These are phyloP conservation scores for Thamnophis elegans DNA, from an alignment of 2,797 vertebrate genomes.

Conservation along the genomic window DNA sequence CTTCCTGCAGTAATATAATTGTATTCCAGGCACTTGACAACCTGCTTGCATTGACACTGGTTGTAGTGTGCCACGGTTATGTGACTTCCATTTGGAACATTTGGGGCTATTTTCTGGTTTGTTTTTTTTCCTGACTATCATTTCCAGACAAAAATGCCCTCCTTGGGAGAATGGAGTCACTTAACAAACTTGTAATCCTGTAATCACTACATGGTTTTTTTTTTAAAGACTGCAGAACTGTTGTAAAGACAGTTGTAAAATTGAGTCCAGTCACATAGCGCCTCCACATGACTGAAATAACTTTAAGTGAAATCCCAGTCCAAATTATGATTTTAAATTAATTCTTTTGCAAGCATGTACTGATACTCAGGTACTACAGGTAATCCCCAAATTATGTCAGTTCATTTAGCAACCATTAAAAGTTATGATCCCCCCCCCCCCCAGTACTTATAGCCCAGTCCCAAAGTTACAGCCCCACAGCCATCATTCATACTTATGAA, in stretches of 20 bases:
- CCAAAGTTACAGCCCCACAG: too few relatives aligned
- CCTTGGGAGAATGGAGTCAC: not conserved
- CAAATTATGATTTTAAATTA: not conserved
- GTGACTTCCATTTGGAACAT: not conserved
- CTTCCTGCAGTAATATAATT: not conserved
- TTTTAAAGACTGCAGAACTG: not conserved
- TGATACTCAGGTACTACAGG: too few relatives aligned
- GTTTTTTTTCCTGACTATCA: not conserved
- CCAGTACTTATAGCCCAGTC: too few relatives aligned
- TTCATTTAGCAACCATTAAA: too few relatives aligned
- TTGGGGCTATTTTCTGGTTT: not conserved
- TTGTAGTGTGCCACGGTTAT: not conserved
- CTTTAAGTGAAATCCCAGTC: not conserved
- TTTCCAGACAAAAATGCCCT: not conserved
- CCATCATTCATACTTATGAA: too few relatives aligned
- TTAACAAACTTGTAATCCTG: not conserved
- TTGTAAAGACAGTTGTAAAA: not conserved
- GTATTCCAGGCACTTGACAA: not conserved
- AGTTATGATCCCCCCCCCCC: too few relatives aligned
- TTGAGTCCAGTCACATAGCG: not conserved
- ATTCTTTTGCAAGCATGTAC: not conserved
- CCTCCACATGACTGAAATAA: not conserved
- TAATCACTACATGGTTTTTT: not conserved
- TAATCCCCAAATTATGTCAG: too few relatives aligned
- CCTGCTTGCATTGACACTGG: not conserved